A percentile compares a stretch with the other conserved stretches of the same genome.
These are phyloP conservation scores for Onthophagus sagittarius DNA, from an alignment of 2,888 invertebrate genomes.

Conservation along the genomic window DNA sequence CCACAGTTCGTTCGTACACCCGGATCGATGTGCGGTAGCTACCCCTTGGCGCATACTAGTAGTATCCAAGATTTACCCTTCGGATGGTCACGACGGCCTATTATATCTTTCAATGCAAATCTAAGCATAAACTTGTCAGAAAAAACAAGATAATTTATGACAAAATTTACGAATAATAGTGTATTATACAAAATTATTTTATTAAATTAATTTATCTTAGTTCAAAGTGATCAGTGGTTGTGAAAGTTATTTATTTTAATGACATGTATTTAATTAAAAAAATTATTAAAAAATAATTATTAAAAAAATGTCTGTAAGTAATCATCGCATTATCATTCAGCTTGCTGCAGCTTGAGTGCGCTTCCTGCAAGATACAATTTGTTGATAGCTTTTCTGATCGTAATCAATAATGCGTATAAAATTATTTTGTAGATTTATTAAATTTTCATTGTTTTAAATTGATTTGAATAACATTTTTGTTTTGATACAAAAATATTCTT, in stretches of 20 bases:
- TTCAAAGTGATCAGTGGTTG: neutral
- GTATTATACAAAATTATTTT: neutral
- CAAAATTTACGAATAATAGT: too few relatives aligned
- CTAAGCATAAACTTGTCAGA: neutral
- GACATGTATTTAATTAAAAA: neutral
- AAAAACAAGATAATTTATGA: neutral
- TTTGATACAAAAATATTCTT: too few relatives aligned
- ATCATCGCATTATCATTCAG: neutral
- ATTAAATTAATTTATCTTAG: neutral
- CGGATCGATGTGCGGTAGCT: slow-evolving; percentile 42
- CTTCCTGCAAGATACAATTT: neutral
- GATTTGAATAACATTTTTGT: too few relatives aligned
- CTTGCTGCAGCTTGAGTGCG: slow-evolving; percentile 1
- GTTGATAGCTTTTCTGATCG: neutral
- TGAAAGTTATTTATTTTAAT: neutral
- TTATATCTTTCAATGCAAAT: neutral
- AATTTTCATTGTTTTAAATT: too few relatives aligned
- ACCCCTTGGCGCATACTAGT: slow-evolving; percentile 41
- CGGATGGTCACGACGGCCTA: slow-evolving; percentile 44
- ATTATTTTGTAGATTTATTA: too few relatives aligned
- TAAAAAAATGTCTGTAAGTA: slow-evolving; percentile 1
- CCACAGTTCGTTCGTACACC: slow-evolving; percentile 35
- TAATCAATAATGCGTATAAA: too few relatives aligned
- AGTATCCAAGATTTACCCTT: slow-evolving; percentile 37
- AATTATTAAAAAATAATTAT: neutral